Evolutionary conservation across 1,140 invertebrate genomes (phyloP).

Genomic region (Aphelenchoides besseyi): DNA sequence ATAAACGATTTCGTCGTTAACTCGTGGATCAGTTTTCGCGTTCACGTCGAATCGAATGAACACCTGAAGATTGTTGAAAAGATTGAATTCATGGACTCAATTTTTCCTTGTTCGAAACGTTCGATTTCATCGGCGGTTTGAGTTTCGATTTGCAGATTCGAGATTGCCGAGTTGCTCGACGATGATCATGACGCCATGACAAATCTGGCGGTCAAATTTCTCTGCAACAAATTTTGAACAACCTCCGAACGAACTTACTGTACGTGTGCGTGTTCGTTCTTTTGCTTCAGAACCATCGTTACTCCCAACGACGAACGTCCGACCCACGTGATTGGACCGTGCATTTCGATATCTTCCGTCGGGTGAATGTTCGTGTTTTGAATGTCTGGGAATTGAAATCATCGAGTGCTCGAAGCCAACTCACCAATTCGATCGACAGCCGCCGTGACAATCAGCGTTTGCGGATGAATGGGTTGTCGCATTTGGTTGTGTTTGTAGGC

Average conservation of each 20-base stretch:
- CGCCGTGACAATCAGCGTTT: slow-evolving; percentile 74
- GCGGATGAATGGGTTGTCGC: slow-evolving; percentile 65
- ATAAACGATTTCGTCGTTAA: background rate
- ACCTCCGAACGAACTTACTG: slow-evolving; percentile 5
- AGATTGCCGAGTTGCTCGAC: slow-evolving; percentile 62
- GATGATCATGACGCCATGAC: slow-evolving; percentile 66
- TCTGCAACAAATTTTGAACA: slow-evolving; percentile 65
- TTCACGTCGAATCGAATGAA: background rate
- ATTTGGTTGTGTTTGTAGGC: slow-evolving; percentile 71
- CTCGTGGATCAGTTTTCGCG: background rate
- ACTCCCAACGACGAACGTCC: slow-evolving; percentile 74
- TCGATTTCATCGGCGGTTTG: background rate
- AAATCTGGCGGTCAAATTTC: no score
- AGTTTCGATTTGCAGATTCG: slow-evolving; percentile 56
- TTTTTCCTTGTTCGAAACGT: background rate
- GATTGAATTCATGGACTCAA: background rate
- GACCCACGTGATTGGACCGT: slow-evolving; percentile 75
- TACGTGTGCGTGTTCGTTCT: slow-evolving; percentile 56
- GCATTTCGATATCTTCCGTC: slow-evolving; percentile 71
- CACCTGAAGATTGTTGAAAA: background rate
- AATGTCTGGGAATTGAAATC: slow-evolving; percentile 37
- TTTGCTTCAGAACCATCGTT: slow-evolving; percentile 72
- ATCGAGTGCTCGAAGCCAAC: background rate
- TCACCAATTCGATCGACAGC: slow-evolving; percentile 71
- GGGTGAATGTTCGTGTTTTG: slow-evolving; percentile 57